phyloP scores from a whole-genome alignment of 2,888 invertebrate genomes.

The Meghimatium bilineatum region DNA sequence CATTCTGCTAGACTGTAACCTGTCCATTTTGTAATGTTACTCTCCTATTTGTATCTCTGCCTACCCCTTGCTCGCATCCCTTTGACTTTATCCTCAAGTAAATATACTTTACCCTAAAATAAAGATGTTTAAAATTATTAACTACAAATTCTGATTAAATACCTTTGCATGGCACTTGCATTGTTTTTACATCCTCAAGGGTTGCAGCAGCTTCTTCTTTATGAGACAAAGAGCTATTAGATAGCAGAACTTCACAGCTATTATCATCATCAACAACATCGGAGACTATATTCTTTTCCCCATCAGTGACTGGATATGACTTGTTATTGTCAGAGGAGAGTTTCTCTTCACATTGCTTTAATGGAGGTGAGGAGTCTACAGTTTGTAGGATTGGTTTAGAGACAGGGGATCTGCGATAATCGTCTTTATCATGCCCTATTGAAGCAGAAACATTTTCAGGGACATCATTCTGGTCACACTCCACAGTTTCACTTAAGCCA shows the following conservation, averaged over 20 bases:
- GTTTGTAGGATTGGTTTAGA: background rate
- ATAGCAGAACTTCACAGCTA: background rate
- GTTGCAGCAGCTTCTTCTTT: constrained; percentile 16
- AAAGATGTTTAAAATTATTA: too few species aligned
- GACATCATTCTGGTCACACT: background rate
- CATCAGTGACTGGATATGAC: background rate
- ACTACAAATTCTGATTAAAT: background rate
- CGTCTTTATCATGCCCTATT: background rate
- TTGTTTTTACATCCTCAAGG: constrained; percentile 24
- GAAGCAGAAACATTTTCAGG: background rate
- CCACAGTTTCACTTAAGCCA: background rate
- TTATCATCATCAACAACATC: background rate
- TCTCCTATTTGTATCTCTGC: too few species aligned
- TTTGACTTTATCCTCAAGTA: too few species aligned
- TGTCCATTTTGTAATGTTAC: too few species aligned
- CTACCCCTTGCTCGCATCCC: too few species aligned
- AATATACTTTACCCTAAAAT: too few species aligned
- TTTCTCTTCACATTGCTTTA: background rate
- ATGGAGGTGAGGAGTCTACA: background rate
- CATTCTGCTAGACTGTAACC: too few species aligned
- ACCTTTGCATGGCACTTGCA: constrained; percentile 40
- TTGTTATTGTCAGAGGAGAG: background rate
- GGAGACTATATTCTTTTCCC: background rate
- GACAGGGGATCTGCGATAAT: background rate
- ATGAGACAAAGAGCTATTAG: constrained; percentile 2